Conservation (phyloP, 2,113 vertebrate species). For the Aramus guarauna region DNA sequence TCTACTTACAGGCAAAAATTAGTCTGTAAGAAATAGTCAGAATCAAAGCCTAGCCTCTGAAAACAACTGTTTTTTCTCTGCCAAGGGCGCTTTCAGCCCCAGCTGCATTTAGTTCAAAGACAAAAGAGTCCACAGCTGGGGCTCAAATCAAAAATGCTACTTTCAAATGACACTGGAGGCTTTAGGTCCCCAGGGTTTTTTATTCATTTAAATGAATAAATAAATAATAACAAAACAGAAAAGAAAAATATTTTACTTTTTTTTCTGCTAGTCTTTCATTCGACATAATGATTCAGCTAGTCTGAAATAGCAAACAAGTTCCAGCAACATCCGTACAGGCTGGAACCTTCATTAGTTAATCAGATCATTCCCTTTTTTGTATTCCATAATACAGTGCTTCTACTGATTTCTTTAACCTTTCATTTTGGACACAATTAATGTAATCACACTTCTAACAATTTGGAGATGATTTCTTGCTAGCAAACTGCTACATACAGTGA, state of each 20-base stretch:
- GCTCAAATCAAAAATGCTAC: slow-evolving; percentile 36
- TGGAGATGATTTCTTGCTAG: slow-evolving; percentile 54
- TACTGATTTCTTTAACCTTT: slow-evolving; percentile 54
- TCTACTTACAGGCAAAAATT: slow-evolving; percentile 17
- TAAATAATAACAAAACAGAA: slow-evolving; percentile 12
- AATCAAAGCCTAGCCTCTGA: slow-evolving; percentile 43
- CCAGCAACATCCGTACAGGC: not conserved
- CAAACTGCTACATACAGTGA: not conserved
- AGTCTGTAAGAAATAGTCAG: not conserved
- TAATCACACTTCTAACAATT: slow-evolving; percentile 50
- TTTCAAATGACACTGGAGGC: slow-evolving; percentile 45
- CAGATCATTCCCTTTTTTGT: not conserved
- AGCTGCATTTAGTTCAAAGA: slow-evolving; percentile 65
- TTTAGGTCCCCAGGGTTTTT: slow-evolving; percentile 38
- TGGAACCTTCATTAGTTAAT: not conserved
- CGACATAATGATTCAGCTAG: not conserved
- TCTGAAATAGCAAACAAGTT: not conserved
- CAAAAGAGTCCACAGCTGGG: slow-evolving; percentile 55
- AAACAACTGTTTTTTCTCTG: slow-evolving; percentile 51
- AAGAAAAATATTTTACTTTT: not conserved
- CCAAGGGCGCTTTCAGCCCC: slow-evolving; percentile 40
- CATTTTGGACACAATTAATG: slow-evolving; percentile 54
- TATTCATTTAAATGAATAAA: slow-evolving; percentile 61
- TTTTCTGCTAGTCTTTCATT: not conserved
- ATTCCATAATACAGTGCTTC: not conserved